Evolutionary conservation across 2,888 invertebrate species (phyloP), one percentile per base, ranked within the genome.

Genomic region (Melieria omissa): DNA sequence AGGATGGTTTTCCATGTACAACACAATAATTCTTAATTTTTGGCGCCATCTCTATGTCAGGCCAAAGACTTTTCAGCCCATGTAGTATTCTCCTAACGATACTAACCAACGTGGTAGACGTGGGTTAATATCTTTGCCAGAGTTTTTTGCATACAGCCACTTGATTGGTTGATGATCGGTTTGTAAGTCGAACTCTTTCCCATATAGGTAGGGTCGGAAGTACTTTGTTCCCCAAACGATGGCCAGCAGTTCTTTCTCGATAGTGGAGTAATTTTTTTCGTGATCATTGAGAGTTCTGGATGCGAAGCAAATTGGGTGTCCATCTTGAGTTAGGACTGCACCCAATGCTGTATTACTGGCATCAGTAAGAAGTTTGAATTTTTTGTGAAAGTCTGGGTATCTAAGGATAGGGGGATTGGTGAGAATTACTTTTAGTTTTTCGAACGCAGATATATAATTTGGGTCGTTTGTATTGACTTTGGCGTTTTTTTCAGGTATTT

Each of bases 291-390:
- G n/a, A 3, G 55, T 69, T 42, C 62, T 29, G 3, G 54, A 54
- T 9, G 45, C 54, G 7, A 14, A 61, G 7, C 57, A 47, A 4
- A 54, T 14, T 62, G 52, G 60, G 58, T 60, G 67, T 2, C 54
- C 68, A 7, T 54, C 16, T 61, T 68, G 62, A 5, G 67, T 47
- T 41, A 67, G 41, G 3, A 67, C 67, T 4, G 62, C 69, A 4
- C 61, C 69, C 7, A 69, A 12, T n/a, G 69, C 62, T 44, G 8
- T 55, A 61, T 69, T 45, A 8, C 54, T 54, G 4, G 69, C 61
- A 62, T 54, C 69, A 6, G 67, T 67, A 16, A 47, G 10, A 7
- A 60, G 41, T 14, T 58, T 47, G 42, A 70, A 63, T 4, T 16
- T 1, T 55, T 70, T 63, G 10, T 54, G 7, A 14, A 62, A 63